phyloP scores from a whole-genome alignment of 2,888 invertebrate genomes.

The Crocallis elinguaria region DNA sequence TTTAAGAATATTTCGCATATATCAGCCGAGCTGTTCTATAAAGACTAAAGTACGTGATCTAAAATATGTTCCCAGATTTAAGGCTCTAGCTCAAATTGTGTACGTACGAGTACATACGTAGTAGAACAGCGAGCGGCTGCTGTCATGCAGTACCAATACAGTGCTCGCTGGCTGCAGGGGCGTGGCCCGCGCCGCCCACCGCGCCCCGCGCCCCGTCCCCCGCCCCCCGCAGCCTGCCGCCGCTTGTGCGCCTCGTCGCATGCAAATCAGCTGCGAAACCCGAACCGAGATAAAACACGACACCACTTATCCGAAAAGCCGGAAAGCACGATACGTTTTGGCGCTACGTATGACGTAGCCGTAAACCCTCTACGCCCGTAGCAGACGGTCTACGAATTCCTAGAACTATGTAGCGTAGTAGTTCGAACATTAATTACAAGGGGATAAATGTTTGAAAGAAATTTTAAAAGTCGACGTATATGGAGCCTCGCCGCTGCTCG shows the following conservation, averaged over 20 bases:
- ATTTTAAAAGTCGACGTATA: too few species aligned
- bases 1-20: too few species aligned
- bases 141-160: background rate
- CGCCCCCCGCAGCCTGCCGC: background rate
- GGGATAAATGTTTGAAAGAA: too few species aligned
- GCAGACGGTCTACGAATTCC: slow-evolving; percentile 3
- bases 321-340: slow-evolving; percentile 2
- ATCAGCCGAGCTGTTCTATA: too few species aligned
- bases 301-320: slow-evolving; percentile 29
- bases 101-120: too few species aligned
- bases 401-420: slow-evolving; percentile 2
- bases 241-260: background rate
- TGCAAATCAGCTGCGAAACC: slow-evolving; percentile 36
- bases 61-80: too few species aligned
- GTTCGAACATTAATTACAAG: background rate
- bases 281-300: slow-evolving; percentile 32
- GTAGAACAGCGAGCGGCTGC: background rate
- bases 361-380: slow-evolving; percentile 19
- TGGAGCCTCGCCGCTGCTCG: too few species aligned
- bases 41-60: too few species aligned
- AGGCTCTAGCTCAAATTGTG: too few species aligned
- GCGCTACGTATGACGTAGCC: slow-evolving; percentile 6
- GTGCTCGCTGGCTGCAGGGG: background rate
- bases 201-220: slow-evolving; percentile 1
- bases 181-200: slow-evolving; percentile 1